A percentile compares a stretch with the other conserved stretches of the same genome.
Conservation (phyloP, 2,888 invertebrate genomes). For the Callosobruchus maculatus region DNA sequence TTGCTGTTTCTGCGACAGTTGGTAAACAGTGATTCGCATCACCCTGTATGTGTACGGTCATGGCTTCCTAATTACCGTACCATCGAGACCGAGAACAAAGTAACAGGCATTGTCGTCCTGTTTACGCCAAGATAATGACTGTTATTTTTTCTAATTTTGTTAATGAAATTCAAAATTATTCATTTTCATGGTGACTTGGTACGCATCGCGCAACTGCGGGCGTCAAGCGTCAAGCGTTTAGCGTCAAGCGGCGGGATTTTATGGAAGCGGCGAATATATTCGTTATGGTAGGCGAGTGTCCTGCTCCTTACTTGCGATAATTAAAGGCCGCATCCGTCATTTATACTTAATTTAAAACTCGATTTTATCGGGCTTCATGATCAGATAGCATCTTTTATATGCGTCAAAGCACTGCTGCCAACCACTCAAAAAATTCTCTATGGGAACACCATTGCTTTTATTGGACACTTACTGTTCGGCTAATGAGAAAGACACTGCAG, state of each 20-base stretch:
- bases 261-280: constrained; percentile 39
- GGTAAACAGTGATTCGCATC: not conserved
- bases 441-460: not conserved
- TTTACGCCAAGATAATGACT: constrained; percentile 15
- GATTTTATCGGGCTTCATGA: constrained; percentile 25
- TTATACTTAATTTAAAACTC: constrained; percentile 37
- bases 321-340: constrained; percentile 43
- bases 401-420: constrained; percentile 8
- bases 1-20: no score
- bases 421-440: constrained; percentile 10
- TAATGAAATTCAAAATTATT: constrained; percentile 34
- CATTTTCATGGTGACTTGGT: constrained; percentile 39
- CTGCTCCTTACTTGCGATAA: constrained; percentile 41
- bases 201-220: constrained; percentile 19
- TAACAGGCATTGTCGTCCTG: constrained; percentile 12
- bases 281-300: constrained; percentile 43
- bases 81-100: not conserved
- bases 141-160: constrained; percentile 26
- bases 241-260: constrained; percentile 35
- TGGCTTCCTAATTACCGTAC: not conserved
- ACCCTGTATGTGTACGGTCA: not conserved
- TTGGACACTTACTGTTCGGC: not conserved
- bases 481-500: not conserved
- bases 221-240: not conserved
- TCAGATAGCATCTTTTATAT: constrained; percentile 19